phyloP scores from a whole-genome alignment of 2,888 invertebrate species.

The Pseudeuparius sepicola region DNA sequence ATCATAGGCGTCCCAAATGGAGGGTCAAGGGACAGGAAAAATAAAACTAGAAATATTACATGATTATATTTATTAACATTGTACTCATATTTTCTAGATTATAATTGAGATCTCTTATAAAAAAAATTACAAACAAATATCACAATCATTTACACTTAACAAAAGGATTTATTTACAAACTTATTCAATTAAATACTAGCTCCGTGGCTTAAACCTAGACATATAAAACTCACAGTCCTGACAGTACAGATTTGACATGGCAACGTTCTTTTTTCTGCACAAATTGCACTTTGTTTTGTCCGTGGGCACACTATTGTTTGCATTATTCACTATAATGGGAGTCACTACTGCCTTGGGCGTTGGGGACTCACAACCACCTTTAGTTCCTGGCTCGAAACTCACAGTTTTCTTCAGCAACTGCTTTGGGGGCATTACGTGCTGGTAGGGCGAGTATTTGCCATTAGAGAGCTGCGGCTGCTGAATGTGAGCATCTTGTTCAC shows the following conservation, averaged over 20 bases:
- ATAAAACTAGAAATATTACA: no score
- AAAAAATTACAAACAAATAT: no score
- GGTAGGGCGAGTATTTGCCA: conserved; percentile 50
- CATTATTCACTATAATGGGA: conserved; percentile 37
- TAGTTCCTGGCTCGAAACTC: conserved; percentile 64
- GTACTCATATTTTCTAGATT: no score
- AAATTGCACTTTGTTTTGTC: conserved; percentile 70
- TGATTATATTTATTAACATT: no score
- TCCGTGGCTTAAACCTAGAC: conserved; percentile 64
- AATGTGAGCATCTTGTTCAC: conserved; percentile 27
- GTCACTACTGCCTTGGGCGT: conserved; percentile 35
- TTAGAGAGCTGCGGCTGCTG: no score
- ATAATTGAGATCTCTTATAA: no score
- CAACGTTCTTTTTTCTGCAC: conserved; percentile 76
- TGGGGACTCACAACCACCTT: conserved; percentile 45
- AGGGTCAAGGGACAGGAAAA: no score
- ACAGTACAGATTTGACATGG: conserved; percentile 72
- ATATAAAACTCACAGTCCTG: conserved; percentile 88
- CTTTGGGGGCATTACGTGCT: conserved; percentile 52
- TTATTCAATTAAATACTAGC: conserved; percentile 26
- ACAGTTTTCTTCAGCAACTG: conserved; percentile 58
- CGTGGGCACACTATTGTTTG: conserved; percentile 32
- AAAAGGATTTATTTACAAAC: no score
- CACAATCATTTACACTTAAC: no score
- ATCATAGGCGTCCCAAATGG: no score